Base-by-base conservation (phyloP, 2,797 vertebrate species). In the Anas flavirostris region DNA sequence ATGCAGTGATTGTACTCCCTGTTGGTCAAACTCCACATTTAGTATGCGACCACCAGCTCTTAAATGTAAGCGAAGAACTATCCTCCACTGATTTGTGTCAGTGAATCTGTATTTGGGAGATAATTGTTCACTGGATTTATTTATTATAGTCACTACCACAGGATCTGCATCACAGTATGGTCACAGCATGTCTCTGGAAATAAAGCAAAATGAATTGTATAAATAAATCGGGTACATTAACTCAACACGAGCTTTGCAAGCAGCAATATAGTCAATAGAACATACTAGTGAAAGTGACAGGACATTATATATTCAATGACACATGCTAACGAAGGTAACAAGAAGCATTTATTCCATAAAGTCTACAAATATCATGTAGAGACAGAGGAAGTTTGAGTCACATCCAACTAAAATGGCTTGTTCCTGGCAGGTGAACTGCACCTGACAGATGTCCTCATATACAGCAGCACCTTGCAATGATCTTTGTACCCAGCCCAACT, bases 361-460 rank as follows among this genome's bases (percentile, higher is more conserved):
- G 82, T 82, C 81, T 86, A 76, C 63, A 95, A 91, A 88, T 88
- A 93, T 74, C 93, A 93, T 94, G 90, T 88, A 76, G 79, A 90
- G 69, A 90, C 59, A 76, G 82, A 84, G 74, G 66, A 95, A 95
- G 91, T 70, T 95, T 95, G 89, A 95, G 73, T 81, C 79, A 79
- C 10, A 86, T 93, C 91, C 94, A 95, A 78, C 69, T 93, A 43
- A 94, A 95, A 95, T 64, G 63, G 79, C 82, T 96, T 82, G 18
- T 88, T 94, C 75, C 89, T 95, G 96, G 93, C 94, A 92, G 84
- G 93, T 89, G 89, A 94, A 72, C 93, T 91, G 69, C 53, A 56
- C 78, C 88, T 95, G 93, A 95, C 95, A 95, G 95, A 96, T 95
- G 91, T 96, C 96, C 95, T 96, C 82, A 83, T 88, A 96, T 93